Base-by-base conservation (phyloP, 1,140 invertebrate genomes). In the Drosophila bocqueti region DNA sequence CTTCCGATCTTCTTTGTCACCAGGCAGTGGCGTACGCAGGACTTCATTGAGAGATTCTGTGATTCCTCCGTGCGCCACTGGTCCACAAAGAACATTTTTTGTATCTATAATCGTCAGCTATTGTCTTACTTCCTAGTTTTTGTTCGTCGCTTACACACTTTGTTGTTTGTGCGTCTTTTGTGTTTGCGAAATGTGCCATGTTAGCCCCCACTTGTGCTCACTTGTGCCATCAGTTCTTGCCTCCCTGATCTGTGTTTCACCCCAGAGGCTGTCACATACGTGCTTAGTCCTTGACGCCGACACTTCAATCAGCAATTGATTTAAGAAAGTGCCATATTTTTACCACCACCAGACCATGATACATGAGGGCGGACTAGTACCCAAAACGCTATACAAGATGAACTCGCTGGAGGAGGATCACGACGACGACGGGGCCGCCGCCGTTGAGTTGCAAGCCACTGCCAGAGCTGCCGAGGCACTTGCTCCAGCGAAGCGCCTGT, bases 331-430 rank as follows among this genome's bases (percentile, higher is more conserved):
- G n/a, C 3, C 10, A 10, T 49, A 24, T 18, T 63, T 59, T 15
- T 55, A 15, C 21, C 52, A 38, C 4, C 13, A 85, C 66, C 92
- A 98, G 97, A 96, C 96, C 54, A 95, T 95, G 92, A 96, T 98
- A 46, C 95, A 96, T 71, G 97, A 98, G 91, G 97, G 97, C 42
- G 97, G 97, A 42, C 94, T 98, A 55, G 97, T 99, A 10, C 98
- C 98, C 18, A 99, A 99, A 93, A 95, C 95, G 73, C 93, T 98
- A 54, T 99, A 99, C 92, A 96, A 96, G 93, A 95, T 95, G 72
- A 95, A 96, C 49, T 94, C 96, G 34, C 95, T 97, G 67, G 94
- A 95, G 26, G 85, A 89, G 31, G 85, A 89, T 47, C 81, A 89
- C 18, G 95, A 95, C 79, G 94, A 96, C 26, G 83, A 79, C 42